Evolutionary conservation across 1,140 invertebrate genomes (phyloP).

Genomic region (Solenopsis fugax): DNA sequence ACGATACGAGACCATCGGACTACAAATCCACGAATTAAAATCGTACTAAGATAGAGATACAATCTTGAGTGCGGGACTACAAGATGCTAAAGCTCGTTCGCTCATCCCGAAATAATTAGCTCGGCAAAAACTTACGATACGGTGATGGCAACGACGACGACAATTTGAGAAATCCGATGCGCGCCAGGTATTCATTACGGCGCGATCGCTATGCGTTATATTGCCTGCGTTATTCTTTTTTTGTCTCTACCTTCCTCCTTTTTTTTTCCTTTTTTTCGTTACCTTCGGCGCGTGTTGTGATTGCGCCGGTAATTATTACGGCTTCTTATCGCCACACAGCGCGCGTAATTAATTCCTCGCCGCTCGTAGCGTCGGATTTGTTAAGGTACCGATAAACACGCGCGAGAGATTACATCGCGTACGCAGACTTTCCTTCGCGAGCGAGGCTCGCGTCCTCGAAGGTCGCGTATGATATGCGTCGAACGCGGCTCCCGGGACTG

Average conservation of each 20-base stretch:
- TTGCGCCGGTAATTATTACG: constrained; percentile 35
- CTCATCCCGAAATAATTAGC: constrained; percentile 33
- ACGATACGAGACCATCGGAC: neutral
- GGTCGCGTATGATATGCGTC: constrained; percentile 37
- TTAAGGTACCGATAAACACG: constrained; percentile 58
- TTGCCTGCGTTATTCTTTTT: neutral
- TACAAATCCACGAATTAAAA: neutral
- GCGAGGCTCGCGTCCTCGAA: constrained; percentile 45
- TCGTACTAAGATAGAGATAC: neutral
- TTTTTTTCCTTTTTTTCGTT: neutral
- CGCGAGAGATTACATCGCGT: constrained; percentile 51
- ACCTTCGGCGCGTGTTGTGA: constrained; percentile 15
- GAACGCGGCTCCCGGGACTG: neutral
- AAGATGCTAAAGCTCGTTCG: neutral
- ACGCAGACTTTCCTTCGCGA: constrained; percentile 3
- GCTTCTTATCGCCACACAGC: constrained; percentile 35
- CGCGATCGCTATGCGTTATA: constrained; percentile 12
- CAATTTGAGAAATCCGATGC: constrained; percentile 42
- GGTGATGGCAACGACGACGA: neutral
- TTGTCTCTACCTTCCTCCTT: neutral
- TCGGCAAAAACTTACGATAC: constrained; percentile 12
- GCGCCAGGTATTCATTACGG: constrained; percentile 16
- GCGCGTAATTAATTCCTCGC: constrained; percentile 58
- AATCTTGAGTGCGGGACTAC: neutral
- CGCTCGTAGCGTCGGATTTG: constrained; percentile 57